phyloP scores from a whole-genome alignment of 2,888 invertebrate species.

The Encarsia formosa region DNA sequence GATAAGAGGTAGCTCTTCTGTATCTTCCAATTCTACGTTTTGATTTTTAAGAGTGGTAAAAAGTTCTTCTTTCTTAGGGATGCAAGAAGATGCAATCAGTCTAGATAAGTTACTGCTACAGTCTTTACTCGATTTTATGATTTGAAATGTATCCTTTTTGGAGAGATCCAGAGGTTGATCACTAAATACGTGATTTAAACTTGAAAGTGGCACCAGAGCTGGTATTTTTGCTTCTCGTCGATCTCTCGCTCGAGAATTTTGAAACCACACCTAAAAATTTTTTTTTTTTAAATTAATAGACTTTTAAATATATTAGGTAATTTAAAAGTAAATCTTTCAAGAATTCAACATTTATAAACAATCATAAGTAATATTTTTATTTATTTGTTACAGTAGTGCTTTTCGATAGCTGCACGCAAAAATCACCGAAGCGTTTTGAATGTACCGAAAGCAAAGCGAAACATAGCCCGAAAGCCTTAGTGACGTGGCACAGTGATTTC shows the following conservation, averaged over 20 bases:
- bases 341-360: no score
- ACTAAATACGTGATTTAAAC: conserved; percentile 33
- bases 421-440: no score
- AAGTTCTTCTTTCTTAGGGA: conserved; percentile 36
- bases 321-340: no score
- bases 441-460: no score
- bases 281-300: no score
- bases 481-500: no score
- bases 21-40: conserved; percentile 37
- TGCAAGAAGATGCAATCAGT: conserved; percentile 41
- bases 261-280: conserved; percentile 99
- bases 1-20: conserved; percentile 46
- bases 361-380: no score
- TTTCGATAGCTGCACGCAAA: no score
- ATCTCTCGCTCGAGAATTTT: conserved; percentile 88
- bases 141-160: conserved; percentile 65
- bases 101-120: conserved; percentile 32
- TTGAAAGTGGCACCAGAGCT: conserved; percentile 44
- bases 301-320: no score
- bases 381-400: no score
- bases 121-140: conserved; percentile 38
- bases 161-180: conserved; percentile 91
- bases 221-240: conserved; percentile 59
- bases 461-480: no score
- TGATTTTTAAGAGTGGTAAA: conserved; percentile 19